These are phyloP conservation scores for Semaprochilodus insignis DNA, from an alignment of 2,797 vertebrate genomes.

Conservation along the genomic window DNA sequence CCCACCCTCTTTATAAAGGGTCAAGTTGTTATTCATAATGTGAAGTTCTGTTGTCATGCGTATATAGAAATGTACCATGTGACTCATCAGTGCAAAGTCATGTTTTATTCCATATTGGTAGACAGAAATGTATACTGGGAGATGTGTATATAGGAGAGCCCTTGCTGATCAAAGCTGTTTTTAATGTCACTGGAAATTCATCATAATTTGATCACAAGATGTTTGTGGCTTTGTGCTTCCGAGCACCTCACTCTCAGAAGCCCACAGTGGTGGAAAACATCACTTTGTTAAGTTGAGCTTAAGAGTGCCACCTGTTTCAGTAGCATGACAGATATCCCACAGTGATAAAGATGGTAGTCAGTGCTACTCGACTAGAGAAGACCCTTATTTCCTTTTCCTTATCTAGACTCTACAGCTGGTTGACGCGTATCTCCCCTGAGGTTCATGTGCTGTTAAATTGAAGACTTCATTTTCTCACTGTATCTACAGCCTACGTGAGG, in stretches of 20 bases:
- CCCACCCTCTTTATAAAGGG: too few species aligned
- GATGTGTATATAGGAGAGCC: not conserved
- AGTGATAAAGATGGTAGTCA: not conserved
- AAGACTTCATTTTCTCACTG: not conserved
- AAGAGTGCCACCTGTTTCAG: not conserved
- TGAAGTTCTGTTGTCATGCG: not conserved
- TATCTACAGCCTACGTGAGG: not conserved
- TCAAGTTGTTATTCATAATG: not conserved
- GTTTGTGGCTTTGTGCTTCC: not conserved
- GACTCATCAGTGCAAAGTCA: constrained; percentile 14
- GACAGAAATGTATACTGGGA: not conserved
- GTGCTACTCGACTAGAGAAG: not conserved
- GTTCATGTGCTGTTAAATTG: not conserved
- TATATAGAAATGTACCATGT: not conserved
- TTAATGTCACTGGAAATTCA: constrained; percentile 18
- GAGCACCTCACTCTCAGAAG: not conserved
- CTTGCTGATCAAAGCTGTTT: constrained; percentile 31
- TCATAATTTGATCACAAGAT: not conserved
- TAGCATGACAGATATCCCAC: not conserved
- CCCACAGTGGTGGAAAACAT: constrained; percentile 27
- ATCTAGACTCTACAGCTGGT: not conserved
- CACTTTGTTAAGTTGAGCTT: not conserved
- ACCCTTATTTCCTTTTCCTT: not conserved
- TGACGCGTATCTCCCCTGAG: not conserved
- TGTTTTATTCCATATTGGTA: constrained; percentile 14